Evolutionary conservation across 1,140 invertebrate species (phyloP).

Genomic region (Trichonephila inaurata): DNA sequence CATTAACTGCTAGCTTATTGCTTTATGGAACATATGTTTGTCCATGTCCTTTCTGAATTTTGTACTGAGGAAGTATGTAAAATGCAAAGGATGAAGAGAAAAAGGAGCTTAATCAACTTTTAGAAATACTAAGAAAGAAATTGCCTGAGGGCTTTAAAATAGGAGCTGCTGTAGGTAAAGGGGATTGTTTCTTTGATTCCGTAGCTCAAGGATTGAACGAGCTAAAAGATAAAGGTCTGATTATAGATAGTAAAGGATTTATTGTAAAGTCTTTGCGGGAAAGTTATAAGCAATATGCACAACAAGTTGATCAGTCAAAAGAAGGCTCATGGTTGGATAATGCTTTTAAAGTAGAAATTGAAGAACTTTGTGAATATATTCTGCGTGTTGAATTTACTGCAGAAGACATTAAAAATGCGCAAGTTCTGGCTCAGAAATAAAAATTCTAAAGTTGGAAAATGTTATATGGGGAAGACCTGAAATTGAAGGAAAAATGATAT

Average conservation of each 20-base stretch:
- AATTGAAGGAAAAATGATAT: constrained; percentile 70
- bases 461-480: constrained; percentile 65
- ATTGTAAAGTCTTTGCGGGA: constrained; percentile 69
- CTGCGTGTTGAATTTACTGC: constrained; percentile 69
- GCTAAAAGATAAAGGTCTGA: not conserved
- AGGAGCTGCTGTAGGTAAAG: constrained; percentile 67
- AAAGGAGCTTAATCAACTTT: not conserved
- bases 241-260: constrained; percentile 63
- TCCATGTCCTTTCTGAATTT: no score
- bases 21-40: no score
- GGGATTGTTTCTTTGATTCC: constrained; percentile 72
- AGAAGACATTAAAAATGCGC: constrained; percentile 64
- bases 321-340: constrained; percentile 62
- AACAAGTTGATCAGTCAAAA: constrained; percentile 47
- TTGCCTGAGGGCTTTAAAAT: constrained; percentile 65
- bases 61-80: no score
- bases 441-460: constrained; percentile 64
- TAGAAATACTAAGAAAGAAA: not conserved
- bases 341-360: constrained; percentile 45
- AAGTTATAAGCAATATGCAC: constrained; percentile 68
- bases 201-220: constrained; percentile 68
- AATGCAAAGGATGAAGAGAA: not conserved
- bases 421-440: constrained; percentile 65
- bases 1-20: no score
- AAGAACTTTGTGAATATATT: constrained; percentile 47